Base-by-base conservation (phyloP, 30 jellyfish, hydroid and myxozoan genomes). In the Clytia hemisphaerica region DNA sequence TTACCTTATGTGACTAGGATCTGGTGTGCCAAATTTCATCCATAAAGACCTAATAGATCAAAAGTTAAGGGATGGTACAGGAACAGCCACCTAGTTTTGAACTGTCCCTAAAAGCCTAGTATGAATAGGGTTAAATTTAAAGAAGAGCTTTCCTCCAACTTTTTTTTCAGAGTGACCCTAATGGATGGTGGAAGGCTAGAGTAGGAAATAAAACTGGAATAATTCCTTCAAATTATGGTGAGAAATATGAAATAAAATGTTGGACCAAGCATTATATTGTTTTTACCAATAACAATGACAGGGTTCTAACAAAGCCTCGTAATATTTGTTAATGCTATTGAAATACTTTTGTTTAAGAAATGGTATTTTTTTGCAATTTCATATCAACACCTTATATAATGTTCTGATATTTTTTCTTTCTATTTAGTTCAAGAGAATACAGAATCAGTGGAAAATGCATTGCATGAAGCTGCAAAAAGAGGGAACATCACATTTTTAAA, bases 401-500 rank as follows among this genome's bases (percentile, higher is more conserved):
- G n/a, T n/a, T n/a, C n/a, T n/a, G n/a, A n/a, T n/a, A n/a, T n/a
- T n/a, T n/a, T n/a, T n/a, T n/a, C 16, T 60, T 57, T 36, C 29
- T 15, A 71, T 42, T 4, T 62, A 89, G 98, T 89, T 70, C 93
- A 81, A 34, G 98, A 82, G 57, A 89, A 86, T 71, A 89, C 95
- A 2, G 98, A 89, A 55, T 63, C 94, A n/a, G 81, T 91, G 30
- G 99, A 91, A 48, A 85, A 82, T 44, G 95, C 99, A 19, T 58
- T 91, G 77, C 99, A 91, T 59, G 95, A 91, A 40, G 99, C 99
- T n/a, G 99, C 99, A 42, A 91, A 91, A 61, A 70, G 99, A 91
- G 99, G 99, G 81, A 28, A 19, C 0, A 14, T 51, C 12, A 7
- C 30, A 7, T 22, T 51, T 51, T 61, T 87, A 29, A 44, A 66